A percentile compares a stretch with the other conserved stretches of the same genome.
phyloP scores from a whole-genome alignment of 2,113 vertebrate genomes.

The Synchiropus splendidus region DNA sequence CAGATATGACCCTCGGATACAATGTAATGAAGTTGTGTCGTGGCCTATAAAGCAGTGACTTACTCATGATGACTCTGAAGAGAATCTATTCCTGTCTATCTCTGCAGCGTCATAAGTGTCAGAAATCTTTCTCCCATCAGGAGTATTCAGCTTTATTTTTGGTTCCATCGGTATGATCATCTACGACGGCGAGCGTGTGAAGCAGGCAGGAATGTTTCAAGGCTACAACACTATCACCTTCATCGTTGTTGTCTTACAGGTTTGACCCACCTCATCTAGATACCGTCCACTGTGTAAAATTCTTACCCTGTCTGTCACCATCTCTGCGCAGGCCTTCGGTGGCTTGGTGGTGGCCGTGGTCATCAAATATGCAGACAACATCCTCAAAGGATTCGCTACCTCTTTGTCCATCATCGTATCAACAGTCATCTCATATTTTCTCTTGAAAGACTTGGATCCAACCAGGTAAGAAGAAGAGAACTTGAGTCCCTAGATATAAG shows the following conservation, averaged over 20 bases:
- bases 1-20: no score
- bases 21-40: no score
- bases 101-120: no score
- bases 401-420: constrained; percentile 55
- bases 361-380: constrained; percentile 63
- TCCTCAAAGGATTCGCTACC: constrained; percentile 58
- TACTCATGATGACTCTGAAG: no score
- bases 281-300: no score
- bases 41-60: no score
- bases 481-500: no score
- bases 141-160: constrained; percentile 84
- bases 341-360: constrained; percentile 50
- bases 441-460: constrained; percentile 45
- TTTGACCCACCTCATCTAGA: no score
- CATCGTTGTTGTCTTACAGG: constrained; percentile 85
- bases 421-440: constrained; percentile 48
- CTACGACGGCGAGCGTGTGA: constrained; percentile 76
- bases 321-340: constrained; percentile 38
- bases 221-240: constrained; percentile 84
- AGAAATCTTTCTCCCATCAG: constrained; percentile 52
- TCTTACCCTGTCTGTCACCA: no score
- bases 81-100: no score
- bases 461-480: constrained; percentile 43
- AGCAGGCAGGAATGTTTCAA: constrained; percentile 83
- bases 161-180: constrained; percentile 77